Percentiles rank a stretch among this genome's conserved stretches.
These are phyloP conservation scores for Poecilia velifera DNA, from an alignment of 2,797 vertebrate species.

Conservation along the genomic window DNA sequence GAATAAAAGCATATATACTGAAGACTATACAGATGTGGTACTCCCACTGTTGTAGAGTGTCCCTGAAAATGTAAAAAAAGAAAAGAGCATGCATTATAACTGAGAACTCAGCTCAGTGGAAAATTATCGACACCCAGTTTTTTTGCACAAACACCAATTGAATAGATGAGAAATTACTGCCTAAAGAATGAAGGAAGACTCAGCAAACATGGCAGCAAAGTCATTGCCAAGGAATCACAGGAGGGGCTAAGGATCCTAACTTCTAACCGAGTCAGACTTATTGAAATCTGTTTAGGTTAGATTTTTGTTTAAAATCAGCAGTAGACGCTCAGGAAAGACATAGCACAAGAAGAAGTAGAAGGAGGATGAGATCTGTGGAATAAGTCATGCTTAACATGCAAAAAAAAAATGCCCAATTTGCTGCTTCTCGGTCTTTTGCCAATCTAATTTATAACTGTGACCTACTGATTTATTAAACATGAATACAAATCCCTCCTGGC, in stretches of 20 bases:
- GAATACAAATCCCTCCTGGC: not conserved
- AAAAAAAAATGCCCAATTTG: not conserved
- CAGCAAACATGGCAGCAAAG: not conserved
- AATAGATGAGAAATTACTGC: not conserved
- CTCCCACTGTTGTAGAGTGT: not conserved
- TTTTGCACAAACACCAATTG: not conserved
- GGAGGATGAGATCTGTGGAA: not conserved
- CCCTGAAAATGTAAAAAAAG: not conserved
- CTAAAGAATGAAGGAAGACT: not conserved
- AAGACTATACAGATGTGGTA: not conserved
- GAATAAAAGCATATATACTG: not conserved
- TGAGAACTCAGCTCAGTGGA: not conserved
- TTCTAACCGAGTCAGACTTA: not conserved
- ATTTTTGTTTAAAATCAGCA: not conserved
- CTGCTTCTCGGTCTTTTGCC: not conserved
- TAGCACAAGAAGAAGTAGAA: not conserved
- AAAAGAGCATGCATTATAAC: not conserved
- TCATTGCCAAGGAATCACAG: not conserved
- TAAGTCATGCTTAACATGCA: not conserved
- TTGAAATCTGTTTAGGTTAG: not conserved
- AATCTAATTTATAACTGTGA: constrained; percentile 2
- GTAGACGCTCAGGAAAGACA: not conserved
- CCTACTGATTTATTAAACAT: constrained; percentile 4
- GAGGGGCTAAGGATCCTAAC: not conserved
- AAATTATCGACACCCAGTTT: not conserved